Base-by-base conservation (phyloP, 2,113 vertebrate species). In the Eulacestoma nigropectus region DNA sequence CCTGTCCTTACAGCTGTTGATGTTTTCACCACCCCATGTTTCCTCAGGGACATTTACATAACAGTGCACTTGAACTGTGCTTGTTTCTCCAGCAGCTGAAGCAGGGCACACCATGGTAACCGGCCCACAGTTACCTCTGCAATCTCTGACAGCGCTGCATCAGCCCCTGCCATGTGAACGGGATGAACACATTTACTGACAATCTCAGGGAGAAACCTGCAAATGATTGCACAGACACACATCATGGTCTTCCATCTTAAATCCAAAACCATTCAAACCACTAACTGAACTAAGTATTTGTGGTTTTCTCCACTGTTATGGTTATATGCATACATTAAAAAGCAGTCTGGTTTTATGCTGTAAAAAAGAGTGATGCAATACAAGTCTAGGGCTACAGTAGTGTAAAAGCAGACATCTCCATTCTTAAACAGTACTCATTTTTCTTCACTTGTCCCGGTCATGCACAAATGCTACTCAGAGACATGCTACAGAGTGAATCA, bases 11-110 rank as follows among this genome's bases (percentile, higher is more conserved):
- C 50, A 91, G 46, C 46, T 85, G 87, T 83, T 90, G 84, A 69
- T 87, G 78, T 80, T 94, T 96, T 92, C 72, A 86, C 23, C 75
- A 65, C 50, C 44, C 39, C 23, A 26, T 16, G 27, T 80, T 83
- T 83, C 72, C 79, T 91, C 90, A 94, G 90, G 93, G 82, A 88
- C 68, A 86, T 94, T 95, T 90, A 75, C 82, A 53, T 68, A 90
- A 75, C 25, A 80, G 57, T 22, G 80, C 21, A 16, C 39, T 88
- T 91, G 87, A 90, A 53, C 2, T 76, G 87, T 59, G 63, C 89
- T 76, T 70, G 63, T 77, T 77, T n/a, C 42, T 63, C n/a, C 47
- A 83, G 90, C 55, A 90, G 67, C 67, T 63, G 67, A 87, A 88
- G 63, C 68, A 81, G 85, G 72, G 56, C 85, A 95, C 5, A 1